Evolutionary conservation across 2,888 invertebrate genomes (phyloP).

Genomic region (Papilio demoleus): DNA sequence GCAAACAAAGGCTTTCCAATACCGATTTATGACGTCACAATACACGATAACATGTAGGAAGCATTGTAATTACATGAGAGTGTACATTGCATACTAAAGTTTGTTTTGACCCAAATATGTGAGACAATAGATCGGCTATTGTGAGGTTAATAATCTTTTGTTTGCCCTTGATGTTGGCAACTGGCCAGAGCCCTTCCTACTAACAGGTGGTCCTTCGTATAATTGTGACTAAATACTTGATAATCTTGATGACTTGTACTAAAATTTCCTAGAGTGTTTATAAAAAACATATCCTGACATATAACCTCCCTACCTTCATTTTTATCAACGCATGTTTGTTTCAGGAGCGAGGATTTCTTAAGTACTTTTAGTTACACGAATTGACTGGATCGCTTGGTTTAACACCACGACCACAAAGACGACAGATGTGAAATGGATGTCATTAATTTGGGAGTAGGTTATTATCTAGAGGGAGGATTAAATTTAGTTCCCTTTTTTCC

Average conservation of each 20-base stretch:
- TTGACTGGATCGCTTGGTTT: no score
- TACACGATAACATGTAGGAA: slow-evolving; percentile 36
- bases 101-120: slow-evolving; percentile 24
- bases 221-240: slow-evolving; percentile 7
- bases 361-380: no score
- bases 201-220: slow-evolving; percentile 5
- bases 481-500: no score
- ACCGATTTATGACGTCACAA: slow-evolving; percentile 37
- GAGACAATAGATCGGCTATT: slow-evolving; percentile 39
- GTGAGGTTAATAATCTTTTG: slow-evolving; percentile 68
- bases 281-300: no score
- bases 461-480: no score
- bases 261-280: no score
- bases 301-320: no score
- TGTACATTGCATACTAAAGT: slow-evolving; percentile 30
- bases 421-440: no score
- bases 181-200: slow-evolving; percentile 49
- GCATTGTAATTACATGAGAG: slow-evolving; percentile 28
- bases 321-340: no score
- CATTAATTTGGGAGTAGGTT: no score
- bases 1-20: slow-evolving; percentile 7
- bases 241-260: neutral
- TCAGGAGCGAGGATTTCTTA: no score
- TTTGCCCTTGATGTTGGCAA: slow-evolving; percentile 53
- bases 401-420: no score